These are phyloP conservation scores for Labia minor DNA, from an alignment of 2,888 invertebrate species.

Conservation along the genomic window DNA sequence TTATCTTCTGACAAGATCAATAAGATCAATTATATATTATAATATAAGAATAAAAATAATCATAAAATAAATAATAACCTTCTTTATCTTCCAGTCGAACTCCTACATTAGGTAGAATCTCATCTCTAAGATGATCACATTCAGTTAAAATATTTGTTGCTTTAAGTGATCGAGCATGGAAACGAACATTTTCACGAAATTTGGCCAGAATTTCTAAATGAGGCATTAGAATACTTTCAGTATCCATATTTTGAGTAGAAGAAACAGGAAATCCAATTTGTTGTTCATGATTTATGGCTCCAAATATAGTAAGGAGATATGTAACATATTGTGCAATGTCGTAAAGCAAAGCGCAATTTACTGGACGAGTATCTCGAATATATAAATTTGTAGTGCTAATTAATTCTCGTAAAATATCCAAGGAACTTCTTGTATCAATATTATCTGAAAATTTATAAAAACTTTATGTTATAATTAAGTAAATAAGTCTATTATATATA, in stretches of 20 bases:
- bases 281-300: conserved; percentile 55
- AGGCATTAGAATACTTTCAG: conserved; percentile 76
- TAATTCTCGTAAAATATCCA: conserved; percentile 75
- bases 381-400: conserved; percentile 81
- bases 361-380: conserved; percentile 50
- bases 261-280: conserved; percentile 63
- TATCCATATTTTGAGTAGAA: conserved; percentile 34
- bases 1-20: no score
- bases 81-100: conserved; percentile 89
- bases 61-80: conserved; percentile 36
- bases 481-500: conserved; percentile 17
- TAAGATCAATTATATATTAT: not conserved
- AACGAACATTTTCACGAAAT: conserved; percentile 71
- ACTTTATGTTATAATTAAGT: conserved; percentile 16
- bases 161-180: conserved; percentile 51
- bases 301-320: conserved; percentile 63
- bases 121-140: conserved; percentile 83
- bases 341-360: conserved; percentile 58
- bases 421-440: conserved; percentile 78
- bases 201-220: conserved; percentile 74
- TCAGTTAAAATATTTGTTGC: conserved; percentile 62
- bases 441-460: conserved; percentile 52
- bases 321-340: conserved; percentile 79
- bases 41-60: conserved; percentile 8
- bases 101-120: conserved; percentile 77